Percentiles rank a stretch among this genome's conserved stretches.
Evolutionary conservation across 1,140 invertebrate species (phyloP).

Genomic region (Hormaphis cornu): DNA sequence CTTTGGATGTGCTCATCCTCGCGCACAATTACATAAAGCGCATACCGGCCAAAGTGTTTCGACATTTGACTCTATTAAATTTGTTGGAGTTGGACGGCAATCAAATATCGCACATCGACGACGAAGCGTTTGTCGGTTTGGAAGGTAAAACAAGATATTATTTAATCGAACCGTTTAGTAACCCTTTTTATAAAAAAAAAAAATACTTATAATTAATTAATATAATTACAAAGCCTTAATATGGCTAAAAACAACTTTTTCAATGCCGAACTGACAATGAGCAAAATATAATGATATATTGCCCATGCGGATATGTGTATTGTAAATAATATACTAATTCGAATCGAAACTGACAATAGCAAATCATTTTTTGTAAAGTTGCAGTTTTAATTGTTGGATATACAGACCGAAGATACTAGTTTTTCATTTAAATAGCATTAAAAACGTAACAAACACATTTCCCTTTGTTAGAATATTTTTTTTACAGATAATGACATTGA

Average conservation of each 20-base stretch:
- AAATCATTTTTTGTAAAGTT: no score
- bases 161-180: neutral
- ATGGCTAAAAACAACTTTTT: neutral
- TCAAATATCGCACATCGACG: conserved; percentile 64
- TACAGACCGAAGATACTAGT: no score
- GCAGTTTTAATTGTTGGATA: no score
- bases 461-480: no score
- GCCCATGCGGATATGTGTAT: no score
- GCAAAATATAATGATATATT: no score
- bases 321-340: no score
- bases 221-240: neutral
- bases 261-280: no score
- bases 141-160: conserved; percentile 61
- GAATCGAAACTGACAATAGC: no score
- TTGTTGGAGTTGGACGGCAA: conserved; percentile 80
- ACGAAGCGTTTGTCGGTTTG: conserved; percentile 70
- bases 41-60: conserved; percentile 69
- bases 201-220: neutral
- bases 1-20: conserved; percentile 68
- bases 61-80: conserved; percentile 65
- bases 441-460: no score
- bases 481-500: no score
- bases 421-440: no score
- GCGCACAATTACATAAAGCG: conserved; percentile 71
- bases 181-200: neutral